A percentile compares a stretch with the other conserved stretches of the same genome.
Evolutionary conservation across 2,888 invertebrate species (phyloP).

Genomic region (Heliconius cydno): DNA sequence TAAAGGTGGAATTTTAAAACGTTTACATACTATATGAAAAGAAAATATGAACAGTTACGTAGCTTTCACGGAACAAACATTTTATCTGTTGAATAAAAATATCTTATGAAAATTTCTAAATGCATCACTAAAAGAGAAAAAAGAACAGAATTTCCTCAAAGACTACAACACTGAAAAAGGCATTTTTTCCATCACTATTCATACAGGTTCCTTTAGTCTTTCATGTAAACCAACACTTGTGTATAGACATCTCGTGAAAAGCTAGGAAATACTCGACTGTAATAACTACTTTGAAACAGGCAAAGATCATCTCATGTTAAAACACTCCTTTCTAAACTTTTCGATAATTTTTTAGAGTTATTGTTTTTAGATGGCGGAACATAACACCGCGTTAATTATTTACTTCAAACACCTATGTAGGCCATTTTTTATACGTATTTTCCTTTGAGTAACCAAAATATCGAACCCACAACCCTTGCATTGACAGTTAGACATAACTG

Average conservation of each 20-base stretch:
- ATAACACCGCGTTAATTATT: not conserved
- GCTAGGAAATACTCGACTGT: not conserved
- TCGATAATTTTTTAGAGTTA: no score
- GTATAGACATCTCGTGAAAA: conserved; percentile 19
- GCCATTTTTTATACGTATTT: not conserved
- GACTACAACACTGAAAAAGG: conserved; percentile 10
- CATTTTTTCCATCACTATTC: conserved; percentile 20
- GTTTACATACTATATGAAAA: not conserved
- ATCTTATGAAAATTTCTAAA: conserved; percentile 3
- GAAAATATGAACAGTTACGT: conserved; percentile 3
- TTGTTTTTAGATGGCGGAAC: not conserved
- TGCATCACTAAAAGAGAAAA: not conserved
- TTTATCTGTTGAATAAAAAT: conserved; percentile 12
- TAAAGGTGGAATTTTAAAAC: conserved; percentile 25
- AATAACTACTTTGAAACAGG: not conserved
- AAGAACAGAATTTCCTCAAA: not conserved
- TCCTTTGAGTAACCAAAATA: not conserved
- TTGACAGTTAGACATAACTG: not conserved
- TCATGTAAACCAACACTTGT: conserved; percentile 7
- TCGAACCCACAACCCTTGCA: not conserved
- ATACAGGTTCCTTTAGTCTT: conserved; percentile 2
- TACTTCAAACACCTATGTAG: no score
- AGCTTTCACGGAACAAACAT: conserved; percentile 9
- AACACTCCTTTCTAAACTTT: no score
- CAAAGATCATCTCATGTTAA: no score